These are phyloP conservation scores for Athene noctua DNA, from an alignment of 2,113 vertebrate genomes.

Conservation along the genomic window DNA sequence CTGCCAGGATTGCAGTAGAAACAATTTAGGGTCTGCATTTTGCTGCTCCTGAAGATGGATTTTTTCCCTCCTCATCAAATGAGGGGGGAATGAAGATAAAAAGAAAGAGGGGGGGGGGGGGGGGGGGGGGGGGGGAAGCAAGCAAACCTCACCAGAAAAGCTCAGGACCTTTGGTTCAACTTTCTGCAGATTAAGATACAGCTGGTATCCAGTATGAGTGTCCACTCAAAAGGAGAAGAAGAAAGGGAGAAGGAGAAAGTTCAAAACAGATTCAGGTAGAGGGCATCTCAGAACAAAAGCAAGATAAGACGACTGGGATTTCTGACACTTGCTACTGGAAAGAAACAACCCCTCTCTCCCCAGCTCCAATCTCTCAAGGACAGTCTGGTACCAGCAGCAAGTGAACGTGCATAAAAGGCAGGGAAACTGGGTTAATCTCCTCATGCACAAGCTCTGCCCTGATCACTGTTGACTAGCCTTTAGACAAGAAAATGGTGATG, in stretches of 20 bases:
- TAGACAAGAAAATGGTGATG: background rate
- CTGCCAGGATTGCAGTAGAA: background rate
- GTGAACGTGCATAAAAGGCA: background rate
- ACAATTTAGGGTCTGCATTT: background rate
- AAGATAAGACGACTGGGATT: background rate
- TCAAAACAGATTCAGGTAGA: background rate
- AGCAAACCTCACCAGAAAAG: background rate
- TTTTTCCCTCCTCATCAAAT: background rate
- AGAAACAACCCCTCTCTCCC: background rate
- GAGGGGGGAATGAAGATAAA: background rate
- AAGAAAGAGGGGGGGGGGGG: rapidly evolving
- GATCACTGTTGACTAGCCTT: background rate
- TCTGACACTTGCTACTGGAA: background rate
- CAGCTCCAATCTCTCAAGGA: background rate
- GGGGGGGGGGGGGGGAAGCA: too few relatives aligned
- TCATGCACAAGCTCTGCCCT: background rate
- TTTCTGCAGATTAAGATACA: background rate
- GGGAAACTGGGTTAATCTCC: background rate
- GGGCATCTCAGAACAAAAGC: background rate
- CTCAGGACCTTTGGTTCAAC: background rate
- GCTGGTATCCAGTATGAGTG: background rate
- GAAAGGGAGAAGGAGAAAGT: background rate
- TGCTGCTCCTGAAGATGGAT: background rate
- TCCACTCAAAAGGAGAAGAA: background rate
- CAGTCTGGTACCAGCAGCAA: background rate